A percentile compares a stretch with the other conserved stretches of the same genome.
phyloP scores from a whole-genome alignment of 2,797 vertebrate species.

The Luscinia luscinia region DNA sequence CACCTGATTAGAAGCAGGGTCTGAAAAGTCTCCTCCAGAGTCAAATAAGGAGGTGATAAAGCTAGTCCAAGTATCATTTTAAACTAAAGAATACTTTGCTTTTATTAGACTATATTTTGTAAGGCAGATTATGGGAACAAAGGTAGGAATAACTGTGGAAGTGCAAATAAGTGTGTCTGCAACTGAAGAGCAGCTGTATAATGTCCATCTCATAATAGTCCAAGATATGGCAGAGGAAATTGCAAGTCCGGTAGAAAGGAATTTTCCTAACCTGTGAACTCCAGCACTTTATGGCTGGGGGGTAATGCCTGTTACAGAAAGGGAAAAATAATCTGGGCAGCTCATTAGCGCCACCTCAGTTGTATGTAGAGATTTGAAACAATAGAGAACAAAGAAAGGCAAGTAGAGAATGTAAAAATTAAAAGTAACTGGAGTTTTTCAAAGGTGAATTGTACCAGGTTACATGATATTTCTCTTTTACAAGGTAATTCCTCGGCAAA shows the following conservation, averaged over 20 bases:
- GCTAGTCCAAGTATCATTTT: neutral
- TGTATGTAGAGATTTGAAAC: neutral
- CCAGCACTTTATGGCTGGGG: neutral
- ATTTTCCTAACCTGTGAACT: conserved; percentile 34
- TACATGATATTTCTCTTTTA: neutral
- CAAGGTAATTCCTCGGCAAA: neutral
- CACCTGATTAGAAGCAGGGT: neutral
- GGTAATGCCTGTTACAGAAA: neutral
- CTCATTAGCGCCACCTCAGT: neutral
- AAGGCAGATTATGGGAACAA: neutral
- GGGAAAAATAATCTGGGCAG: neutral
- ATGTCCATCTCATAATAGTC: neutral
- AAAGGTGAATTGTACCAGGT: neutral
- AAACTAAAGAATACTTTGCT: neutral
- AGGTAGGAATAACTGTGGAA: neutral
- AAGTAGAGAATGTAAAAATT: neutral
- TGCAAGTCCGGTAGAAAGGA: conserved; percentile 9
- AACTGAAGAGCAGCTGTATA: neutral
- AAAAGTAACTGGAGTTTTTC: neutral
- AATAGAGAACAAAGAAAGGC: neutral
- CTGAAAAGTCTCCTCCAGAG: neutral
- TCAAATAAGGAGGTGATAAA: neutral
- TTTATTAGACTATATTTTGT: neutral
- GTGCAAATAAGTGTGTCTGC: neutral
- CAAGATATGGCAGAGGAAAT: conserved; percentile 22